phyloP scores from a whole-genome alignment of 2,113 vertebrate species.

The Astatoreochromis straeleni region DNA sequence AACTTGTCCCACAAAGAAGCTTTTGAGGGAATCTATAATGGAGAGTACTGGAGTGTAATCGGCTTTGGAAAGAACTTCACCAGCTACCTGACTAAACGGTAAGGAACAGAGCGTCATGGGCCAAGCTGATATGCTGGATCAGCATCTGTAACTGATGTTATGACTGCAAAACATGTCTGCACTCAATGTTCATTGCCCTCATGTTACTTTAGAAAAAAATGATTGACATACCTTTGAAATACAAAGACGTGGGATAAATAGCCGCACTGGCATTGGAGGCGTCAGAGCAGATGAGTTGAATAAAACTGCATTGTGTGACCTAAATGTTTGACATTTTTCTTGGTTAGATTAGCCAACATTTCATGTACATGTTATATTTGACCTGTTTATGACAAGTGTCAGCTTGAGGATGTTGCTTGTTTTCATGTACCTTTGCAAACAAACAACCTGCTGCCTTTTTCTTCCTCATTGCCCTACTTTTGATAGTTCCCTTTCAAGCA shows the following conservation, averaged over 20 bases:
- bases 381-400: not conserved
- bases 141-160: not conserved
- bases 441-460: not conserved
- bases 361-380: not conserved
- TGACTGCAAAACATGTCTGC: not conserved
- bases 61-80: conserved; percentile 75
- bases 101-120: not conserved
- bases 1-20: conserved; percentile 61
- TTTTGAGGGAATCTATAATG: conserved; percentile 66
- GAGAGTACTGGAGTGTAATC: conserved; percentile 73
- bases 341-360: not conserved
- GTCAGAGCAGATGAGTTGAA: not conserved
- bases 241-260: not conserved
- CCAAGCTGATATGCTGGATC: not conserved
- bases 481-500: not conserved
- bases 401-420: not conserved
- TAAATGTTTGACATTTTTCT: not conserved
- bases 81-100: conserved; percentile 72
- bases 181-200: not conserved
- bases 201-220: accelerated
- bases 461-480: not conserved
- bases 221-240: not conserved
- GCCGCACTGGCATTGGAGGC: accelerated
- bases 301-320: not conserved
- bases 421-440: not conserved